Base-by-base conservation (phyloP, 1,140 invertebrate genomes). In the Mactra quadrangularis region DNA sequence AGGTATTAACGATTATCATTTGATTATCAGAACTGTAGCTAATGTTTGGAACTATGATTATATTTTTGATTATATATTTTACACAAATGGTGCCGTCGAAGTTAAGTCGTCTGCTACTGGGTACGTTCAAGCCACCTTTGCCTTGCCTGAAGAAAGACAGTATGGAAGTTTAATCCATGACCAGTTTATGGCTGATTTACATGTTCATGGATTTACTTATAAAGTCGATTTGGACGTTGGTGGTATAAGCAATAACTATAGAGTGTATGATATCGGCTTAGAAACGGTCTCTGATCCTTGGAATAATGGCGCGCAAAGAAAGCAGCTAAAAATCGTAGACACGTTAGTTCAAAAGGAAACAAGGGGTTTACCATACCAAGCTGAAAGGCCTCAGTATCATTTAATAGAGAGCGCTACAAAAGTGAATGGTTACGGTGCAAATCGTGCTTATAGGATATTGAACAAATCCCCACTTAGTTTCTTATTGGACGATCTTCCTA, bases 41-140 rank as follows among this genome's bases (percentile, higher is more conserved):
- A 88, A 66, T 57, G 66, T 90, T 29, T 87, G 86, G 83, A 91
- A 90, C 70, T 91, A 89, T 64, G 91, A 92, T 74, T 91, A 90
- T 64, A 86, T 92, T 13, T 87, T 92, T 59, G 91, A 92, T 64
- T 92, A 90, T 57, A 89, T 90, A 22, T 92, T 92, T 82, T 87
- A 92, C 75, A 78, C 85, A 38, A 91, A 91, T 75, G 91, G 91
- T 0, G 85, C 83, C 22, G 76, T 92, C n/a, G 90, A 92, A 64
- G 59, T 88, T 2, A 89, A 88, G 59, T 83, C 89, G 1, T 75
- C 88, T 3, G 41, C 84, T 4, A 91, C 89, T 2, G 91, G 90
- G 9, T 92, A 91, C 74, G 77, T 89, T 7, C 87, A 89, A 64
- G 53, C 88, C 4, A 79, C 86, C 11, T 88, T 85, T 75, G 62